These are phyloP conservation scores for Gnatocerus cornutus DNA, from an alignment of 2,888 invertebrate species.

Conservation along the genomic window DNA sequence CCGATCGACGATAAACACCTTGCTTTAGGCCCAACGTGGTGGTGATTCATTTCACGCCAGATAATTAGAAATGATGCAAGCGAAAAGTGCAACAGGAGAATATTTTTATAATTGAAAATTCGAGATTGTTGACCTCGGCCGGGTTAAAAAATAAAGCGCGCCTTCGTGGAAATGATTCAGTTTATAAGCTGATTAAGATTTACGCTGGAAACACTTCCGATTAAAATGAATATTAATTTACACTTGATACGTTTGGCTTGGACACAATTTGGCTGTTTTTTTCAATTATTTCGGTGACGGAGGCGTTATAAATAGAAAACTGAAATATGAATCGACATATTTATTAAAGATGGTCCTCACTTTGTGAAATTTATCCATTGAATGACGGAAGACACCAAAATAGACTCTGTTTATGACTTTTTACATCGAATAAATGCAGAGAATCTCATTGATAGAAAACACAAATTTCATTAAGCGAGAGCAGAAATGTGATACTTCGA, in stretches of 20 bases:
- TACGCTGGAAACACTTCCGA: neutral
- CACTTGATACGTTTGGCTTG: neutral
- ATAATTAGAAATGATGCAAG: conserved; percentile 44
- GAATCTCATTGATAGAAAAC: too few relatives aligned
- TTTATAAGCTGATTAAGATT: neutral
- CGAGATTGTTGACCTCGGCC: conserved; percentile 31
- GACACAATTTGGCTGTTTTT: too few relatives aligned
- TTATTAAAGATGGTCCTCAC: too few relatives aligned
- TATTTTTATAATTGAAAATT: conserved; percentile 19
- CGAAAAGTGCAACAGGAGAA: conserved; percentile 34
- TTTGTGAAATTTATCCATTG: too few relatives aligned
- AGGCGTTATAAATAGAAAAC: too few relatives aligned
- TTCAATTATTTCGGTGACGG: too few relatives aligned
- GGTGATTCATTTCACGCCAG: conserved; percentile 39
- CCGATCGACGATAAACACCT: conserved; percentile 39
- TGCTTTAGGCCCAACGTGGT: neutral
- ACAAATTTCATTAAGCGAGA: too few relatives aligned
- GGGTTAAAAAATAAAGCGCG: conserved; percentile 1
- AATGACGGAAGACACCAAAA: too few relatives aligned
- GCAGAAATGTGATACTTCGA: too few relatives aligned
- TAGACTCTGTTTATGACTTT: too few relatives aligned
- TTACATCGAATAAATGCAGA: too few relatives aligned
- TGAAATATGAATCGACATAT: too few relatives aligned
- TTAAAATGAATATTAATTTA: conserved; percentile 2
- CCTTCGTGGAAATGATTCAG: neutral